phyloP scores from a whole-genome alignment of 2,888 invertebrate genomes.

The Chloroclysta siterata region DNA sequence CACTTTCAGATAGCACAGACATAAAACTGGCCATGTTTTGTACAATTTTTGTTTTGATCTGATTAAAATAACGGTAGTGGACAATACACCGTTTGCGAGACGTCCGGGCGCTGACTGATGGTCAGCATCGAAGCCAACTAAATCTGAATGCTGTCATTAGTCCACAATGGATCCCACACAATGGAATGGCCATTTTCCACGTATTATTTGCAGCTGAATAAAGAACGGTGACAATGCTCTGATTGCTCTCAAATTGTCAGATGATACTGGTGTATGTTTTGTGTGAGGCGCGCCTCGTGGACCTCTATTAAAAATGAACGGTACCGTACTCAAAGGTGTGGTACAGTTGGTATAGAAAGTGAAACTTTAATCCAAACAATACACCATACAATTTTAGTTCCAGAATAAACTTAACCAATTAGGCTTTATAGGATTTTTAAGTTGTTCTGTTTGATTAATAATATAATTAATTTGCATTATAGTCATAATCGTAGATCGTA shows the following conservation, averaged over 20 bases:
- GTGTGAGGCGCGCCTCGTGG: slow-evolving; percentile 66
- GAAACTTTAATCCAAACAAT: slow-evolving; percentile 20
- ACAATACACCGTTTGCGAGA: slow-evolving; percentile 51
- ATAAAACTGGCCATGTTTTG: slow-evolving; percentile 12
- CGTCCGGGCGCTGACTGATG: slow-evolving; percentile 70
- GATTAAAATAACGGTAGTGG: slow-evolving; percentile 13
- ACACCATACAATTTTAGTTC: background rate
- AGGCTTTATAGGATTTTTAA: no score
- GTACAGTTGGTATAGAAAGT: slow-evolving; percentile 39
- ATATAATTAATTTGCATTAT: no score
- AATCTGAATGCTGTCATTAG: slow-evolving; percentile 81
- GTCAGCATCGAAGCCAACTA: slow-evolving; percentile 67
- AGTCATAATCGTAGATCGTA: no score
- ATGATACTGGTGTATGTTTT: slow-evolving; percentile 82
- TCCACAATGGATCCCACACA: slow-evolving; percentile 75
- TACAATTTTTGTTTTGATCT: slow-evolving; percentile 18
- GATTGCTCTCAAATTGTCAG: slow-evolving; percentile 85
- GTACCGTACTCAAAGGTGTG: slow-evolving; percentile 31
- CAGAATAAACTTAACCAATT: no score
- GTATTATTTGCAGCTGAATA: slow-evolving; percentile 84
- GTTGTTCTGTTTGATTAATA: no score
- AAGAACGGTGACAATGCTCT: slow-evolving; percentile 84
- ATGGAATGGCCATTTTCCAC: slow-evolving; percentile 82
- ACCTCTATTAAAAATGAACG: slow-evolving; percentile 64
- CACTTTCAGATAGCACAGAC: slow-evolving; percentile 7